These are phyloP conservation scores for Gadus macrocephalus DNA, from an alignment of 2,113 vertebrate genomes.

Conservation along the genomic window DNA sequence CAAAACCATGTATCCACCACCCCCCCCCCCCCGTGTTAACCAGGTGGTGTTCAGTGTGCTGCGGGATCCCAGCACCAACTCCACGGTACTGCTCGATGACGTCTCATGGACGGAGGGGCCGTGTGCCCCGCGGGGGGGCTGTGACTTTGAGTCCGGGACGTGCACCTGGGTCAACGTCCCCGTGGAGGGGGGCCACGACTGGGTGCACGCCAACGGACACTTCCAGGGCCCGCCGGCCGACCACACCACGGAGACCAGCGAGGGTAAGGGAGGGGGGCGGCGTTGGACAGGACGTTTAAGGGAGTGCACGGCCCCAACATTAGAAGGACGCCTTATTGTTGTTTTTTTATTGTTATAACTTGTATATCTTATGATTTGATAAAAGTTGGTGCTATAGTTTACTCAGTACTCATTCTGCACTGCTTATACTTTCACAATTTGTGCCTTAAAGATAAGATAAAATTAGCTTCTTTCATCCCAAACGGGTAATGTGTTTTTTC, in stretches of 20 bases:
- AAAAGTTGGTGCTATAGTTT: too few species aligned
- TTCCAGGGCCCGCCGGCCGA: constrained; percentile 51
- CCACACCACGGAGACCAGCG: constrained; percentile 59
- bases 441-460: too few species aligned
- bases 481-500: too few species aligned
- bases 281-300: neutral
- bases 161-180: constrained; percentile 64
- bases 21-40: neutral
- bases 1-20: too few species aligned
- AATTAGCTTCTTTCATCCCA: too few species aligned
- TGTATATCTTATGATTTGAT: too few species aligned
- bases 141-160: constrained; percentile 71
- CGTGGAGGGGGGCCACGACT: constrained; percentile 49
- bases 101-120: constrained; percentile 54
- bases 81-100: constrained; percentile 63
- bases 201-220: constrained; percentile 59
- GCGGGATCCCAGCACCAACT: constrained; percentile 24
- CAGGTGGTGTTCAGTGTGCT: constrained; percentile 63
- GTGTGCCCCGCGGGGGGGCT: constrained; percentile 60
- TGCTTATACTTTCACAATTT: too few species aligned
- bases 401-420: too few species aligned
- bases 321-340: too few species aligned
- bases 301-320: too few species aligned
- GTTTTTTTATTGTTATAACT: too few species aligned
- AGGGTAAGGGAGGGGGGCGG: constrained; percentile 42